phyloP scores from a whole-genome alignment of 2,113 vertebrate species.

The Platycercus adscitus region DNA sequence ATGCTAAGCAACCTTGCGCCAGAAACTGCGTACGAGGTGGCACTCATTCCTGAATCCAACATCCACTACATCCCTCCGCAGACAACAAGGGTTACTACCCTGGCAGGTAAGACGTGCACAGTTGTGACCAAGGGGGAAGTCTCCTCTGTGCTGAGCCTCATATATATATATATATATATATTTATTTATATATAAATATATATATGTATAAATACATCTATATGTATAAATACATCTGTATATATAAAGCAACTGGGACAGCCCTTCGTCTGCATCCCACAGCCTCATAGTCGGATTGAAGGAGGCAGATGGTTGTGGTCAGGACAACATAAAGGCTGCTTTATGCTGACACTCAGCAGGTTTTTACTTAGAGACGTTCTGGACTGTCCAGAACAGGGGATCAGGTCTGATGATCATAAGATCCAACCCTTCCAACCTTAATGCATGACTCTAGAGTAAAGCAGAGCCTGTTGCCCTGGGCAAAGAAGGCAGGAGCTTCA shows the following conservation, averaged over 20 bases:
- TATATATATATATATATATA: not conserved
- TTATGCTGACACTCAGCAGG: not conserved
- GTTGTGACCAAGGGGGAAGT: no score
- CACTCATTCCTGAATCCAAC: conserved; percentile 85
- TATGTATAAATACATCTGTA: not conserved
- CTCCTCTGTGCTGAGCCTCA: not conserved
- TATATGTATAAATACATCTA: no score
- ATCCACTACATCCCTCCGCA: conserved; percentile 74
- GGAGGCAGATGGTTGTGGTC: not conserved
- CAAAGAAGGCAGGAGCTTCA: not conserved
- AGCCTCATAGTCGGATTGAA: no score
- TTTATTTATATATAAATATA: no score
- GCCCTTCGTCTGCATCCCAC: not conserved
- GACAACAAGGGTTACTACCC: conserved; percentile 82
- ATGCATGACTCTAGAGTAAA: not conserved
- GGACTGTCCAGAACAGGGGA: not conserved
- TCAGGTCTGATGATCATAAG: not conserved
- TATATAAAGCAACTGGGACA: not conserved
- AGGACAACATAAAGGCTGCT: not conserved
- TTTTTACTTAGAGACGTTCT: not conserved
- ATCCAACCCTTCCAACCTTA: not conserved
- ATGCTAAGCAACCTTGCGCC: conserved; percentile 78
- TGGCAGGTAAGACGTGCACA: conserved; percentile 72
- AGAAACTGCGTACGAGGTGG: conserved; percentile 85
- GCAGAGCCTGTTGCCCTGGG: not conserved